Percentiles rank a stretch among this genome's conserved stretches.
These are phyloP conservation scores for Belgica antarctica DNA, from an alignment of 2,888 invertebrate genomes.

Conservation along the genomic window DNA sequence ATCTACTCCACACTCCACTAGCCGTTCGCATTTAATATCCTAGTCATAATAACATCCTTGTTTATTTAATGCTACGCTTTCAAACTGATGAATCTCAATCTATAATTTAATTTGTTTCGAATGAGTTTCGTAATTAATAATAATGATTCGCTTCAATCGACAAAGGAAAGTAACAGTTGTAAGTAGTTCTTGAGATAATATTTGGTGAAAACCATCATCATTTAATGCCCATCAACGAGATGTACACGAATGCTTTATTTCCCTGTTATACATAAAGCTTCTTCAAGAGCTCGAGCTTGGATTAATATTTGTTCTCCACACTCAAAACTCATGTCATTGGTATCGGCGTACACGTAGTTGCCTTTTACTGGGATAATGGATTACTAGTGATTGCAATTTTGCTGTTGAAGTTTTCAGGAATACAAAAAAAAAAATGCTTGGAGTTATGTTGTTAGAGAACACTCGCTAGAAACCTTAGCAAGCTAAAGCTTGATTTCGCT, in stretches of 20 bases:
- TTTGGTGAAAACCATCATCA: constrained; percentile 13
- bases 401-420: neutral
- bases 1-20: neutral
- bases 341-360: no score
- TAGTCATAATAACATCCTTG: neutral
- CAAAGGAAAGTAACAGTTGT: neutral
- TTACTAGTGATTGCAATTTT: neutral
- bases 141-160: constrained; percentile 21
- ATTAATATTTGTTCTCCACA: constrained; percentile 19
- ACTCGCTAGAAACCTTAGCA: no score
- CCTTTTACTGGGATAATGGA: constrained; percentile 27
- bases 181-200: constrained; percentile 4
- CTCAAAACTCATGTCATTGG: no score
- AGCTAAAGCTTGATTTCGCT: no score
- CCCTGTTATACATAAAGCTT: constrained; percentile 1
- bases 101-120: constrained; percentile 27
- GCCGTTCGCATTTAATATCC: neutral
- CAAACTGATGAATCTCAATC: neutral
- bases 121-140: constrained; percentile 32
- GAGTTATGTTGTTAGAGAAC: no score
- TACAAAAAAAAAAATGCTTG: no score
- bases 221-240: constrained; percentile 4
- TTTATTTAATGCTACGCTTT: constrained; percentile 1
- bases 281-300: neutral
- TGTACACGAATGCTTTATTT: no score